A percentile compares a stretch with the other conserved stretches of the same genome.
phyloP scores from a whole-genome alignment of 1,140 invertebrate genomes.

The Linepithema humile region DNA sequence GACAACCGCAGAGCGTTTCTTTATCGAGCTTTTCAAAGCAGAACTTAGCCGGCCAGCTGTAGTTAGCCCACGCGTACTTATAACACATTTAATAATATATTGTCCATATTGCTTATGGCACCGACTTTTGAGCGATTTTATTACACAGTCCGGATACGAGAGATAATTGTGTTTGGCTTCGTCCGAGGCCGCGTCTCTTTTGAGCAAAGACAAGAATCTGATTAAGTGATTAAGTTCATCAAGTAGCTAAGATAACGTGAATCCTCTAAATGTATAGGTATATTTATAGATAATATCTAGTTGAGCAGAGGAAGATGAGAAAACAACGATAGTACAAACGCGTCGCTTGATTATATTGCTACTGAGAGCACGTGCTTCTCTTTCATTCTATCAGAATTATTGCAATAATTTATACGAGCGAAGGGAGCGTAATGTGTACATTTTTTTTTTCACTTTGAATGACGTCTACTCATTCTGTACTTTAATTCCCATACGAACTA shows the following conservation, averaged over 20 bases:
- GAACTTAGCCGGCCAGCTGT: constrained; percentile 79
- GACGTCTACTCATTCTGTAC: background rate
- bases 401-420: constrained; percentile 65
- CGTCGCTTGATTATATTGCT: constrained; percentile 63
- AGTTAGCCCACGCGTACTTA: constrained; percentile 65
- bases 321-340: constrained; percentile 68
- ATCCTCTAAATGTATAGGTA: constrained; percentile 67
- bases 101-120: constrained; percentile 80
- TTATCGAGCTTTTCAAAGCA: constrained; percentile 50
- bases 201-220: constrained; percentile 66
- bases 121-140: constrained; percentile 76
- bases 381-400: constrained; percentile 67
- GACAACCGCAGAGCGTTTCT: constrained; percentile 26
- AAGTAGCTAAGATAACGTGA: constrained; percentile 62
- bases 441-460: constrained; percentile 7
- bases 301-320: constrained; percentile 77
- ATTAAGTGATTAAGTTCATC: constrained; percentile 65
- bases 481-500: constrained; percentile 15
- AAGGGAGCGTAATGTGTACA: constrained; percentile 48
- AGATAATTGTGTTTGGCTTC: constrained; percentile 41
- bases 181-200: constrained; percentile 27
- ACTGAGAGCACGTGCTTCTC: constrained; percentile 55
- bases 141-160: constrained; percentile 45
- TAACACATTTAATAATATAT: constrained; percentile 74
- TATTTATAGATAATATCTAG: constrained; percentile 73